phyloP scores from a whole-genome alignment of 1,140 invertebrate species.

The Caenorhabditis brenneri region DNA sequence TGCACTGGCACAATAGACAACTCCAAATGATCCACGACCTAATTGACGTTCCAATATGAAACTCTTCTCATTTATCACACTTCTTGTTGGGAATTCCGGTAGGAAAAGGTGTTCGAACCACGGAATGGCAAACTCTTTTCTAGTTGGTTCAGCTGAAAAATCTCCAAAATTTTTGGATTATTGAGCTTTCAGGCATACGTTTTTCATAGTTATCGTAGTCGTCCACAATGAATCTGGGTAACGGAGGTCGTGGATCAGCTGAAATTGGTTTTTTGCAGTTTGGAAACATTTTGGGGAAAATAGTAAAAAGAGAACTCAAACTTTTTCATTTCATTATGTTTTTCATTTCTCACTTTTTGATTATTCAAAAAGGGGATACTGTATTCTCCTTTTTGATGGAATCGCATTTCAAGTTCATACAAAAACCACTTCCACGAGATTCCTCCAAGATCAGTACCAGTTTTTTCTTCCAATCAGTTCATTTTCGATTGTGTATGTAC shows the following conservation, averaged over 20 bases:
- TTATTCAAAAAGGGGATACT: background rate
- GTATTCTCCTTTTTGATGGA: background rate
- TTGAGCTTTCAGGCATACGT: background rate
- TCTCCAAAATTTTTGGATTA: background rate
- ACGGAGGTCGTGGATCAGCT: slow-evolving; percentile 6
- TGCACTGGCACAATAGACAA: slow-evolving; percentile 42
- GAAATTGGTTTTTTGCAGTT: background rate
- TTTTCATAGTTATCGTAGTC: slow-evolving; percentile 20
- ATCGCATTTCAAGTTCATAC: background rate
- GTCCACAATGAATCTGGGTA: slow-evolving; percentile 26
- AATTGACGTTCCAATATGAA: slow-evolving; percentile 39
- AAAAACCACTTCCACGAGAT: background rate
- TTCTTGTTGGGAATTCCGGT: slow-evolving; percentile 47
- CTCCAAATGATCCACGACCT: slow-evolving; percentile 44
- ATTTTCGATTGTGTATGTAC: background rate
- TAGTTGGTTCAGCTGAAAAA: slow-evolving; percentile 1
- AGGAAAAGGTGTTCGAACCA: slow-evolving; percentile 48
- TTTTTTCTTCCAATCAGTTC: slow-evolving; percentile 19
- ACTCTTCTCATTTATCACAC: slow-evolving; percentile 29
- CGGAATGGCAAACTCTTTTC: slow-evolving; percentile 37
- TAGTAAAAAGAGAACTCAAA: no score
- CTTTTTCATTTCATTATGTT: no score
- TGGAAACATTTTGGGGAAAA: background rate
- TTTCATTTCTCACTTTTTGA: no score
- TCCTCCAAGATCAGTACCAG: background rate